Evolutionary conservation across 2,888 invertebrate genomes (phyloP).

Genomic region (Holacanthella duospinosa): DNA sequence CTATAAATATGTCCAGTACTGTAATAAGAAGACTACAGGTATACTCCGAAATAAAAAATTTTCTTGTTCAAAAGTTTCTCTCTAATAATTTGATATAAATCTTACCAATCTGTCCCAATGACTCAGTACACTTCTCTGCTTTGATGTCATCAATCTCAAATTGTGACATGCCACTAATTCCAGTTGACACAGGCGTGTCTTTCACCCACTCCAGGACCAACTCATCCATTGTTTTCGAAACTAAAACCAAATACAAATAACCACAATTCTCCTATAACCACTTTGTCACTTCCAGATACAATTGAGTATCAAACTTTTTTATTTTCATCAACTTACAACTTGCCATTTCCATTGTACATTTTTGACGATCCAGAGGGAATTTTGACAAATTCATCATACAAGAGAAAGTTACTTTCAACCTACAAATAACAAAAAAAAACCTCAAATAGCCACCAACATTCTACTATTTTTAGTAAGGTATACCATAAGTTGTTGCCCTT

Average conservation of each 20-base stretch:
- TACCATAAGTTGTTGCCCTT: no score
- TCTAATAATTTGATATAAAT: no score
- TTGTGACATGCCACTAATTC: conserved; percentile 44
- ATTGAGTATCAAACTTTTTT: no score
- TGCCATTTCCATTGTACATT: conserved; percentile 48
- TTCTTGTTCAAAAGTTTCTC: no score
- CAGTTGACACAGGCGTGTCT: conserved; percentile 42
- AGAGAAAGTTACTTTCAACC: conserved; percentile 48
- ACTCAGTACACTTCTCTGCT: conserved; percentile 17
- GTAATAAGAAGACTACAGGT: neutral
- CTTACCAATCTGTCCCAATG: conserved; percentile 17
- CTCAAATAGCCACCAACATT: neutral
- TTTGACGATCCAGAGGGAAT: conserved; percentile 47
- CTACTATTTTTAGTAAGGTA: no score
- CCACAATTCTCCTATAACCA: no score
- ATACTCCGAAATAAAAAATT: neutral
- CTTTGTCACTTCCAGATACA: no score
- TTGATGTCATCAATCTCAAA: conserved; percentile 43
- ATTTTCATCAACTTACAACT: conserved; percentile 44
- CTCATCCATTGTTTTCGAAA: conserved; percentile 46
- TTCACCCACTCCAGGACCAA: conserved; percentile 43
- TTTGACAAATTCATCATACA: conserved; percentile 51
- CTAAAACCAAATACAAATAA: no score
- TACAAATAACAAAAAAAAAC: conserved; percentile 31
- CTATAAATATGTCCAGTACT: no score